Evolutionary conservation across 2,113 vertebrate genomes (phyloP).

Genomic region (Ictalurus furcatus): DNA sequence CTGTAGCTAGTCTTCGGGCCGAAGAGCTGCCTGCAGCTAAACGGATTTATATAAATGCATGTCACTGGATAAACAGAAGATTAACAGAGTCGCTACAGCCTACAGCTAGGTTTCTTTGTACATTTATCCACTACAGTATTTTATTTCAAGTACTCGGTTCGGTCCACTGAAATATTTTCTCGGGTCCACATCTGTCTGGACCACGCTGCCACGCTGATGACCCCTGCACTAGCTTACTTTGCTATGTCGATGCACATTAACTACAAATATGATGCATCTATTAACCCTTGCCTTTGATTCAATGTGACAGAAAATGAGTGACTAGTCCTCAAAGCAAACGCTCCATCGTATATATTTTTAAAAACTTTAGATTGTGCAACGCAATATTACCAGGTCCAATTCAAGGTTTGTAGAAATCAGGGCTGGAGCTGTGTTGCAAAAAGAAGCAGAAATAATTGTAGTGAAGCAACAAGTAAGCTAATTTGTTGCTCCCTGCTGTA

Average conservation of each 20-base stretch:
- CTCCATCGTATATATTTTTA: too few species aligned
- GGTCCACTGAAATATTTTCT: neutral
- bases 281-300: neutral
- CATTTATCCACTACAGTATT: neutral
- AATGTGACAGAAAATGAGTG: neutral
- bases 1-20: neutral
- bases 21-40: neutral
- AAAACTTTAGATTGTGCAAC: neutral
- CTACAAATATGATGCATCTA: neutral
- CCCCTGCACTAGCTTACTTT: neutral
- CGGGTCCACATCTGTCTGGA: neutral
- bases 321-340: neutral
- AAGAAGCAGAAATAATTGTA: constrained; percentile 9
- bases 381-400: neutral
- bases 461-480: constrained; percentile 28
- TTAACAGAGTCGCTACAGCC: neutral
- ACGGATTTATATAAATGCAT: neutral
- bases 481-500: constrained; percentile 33
- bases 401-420: neutral
- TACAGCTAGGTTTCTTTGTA: neutral
- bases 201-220: neutral
- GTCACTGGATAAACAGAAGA: neutral
- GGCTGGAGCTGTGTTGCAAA: neutral
- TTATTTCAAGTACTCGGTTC: neutral
- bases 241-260: neutral